phyloP scores from a whole-genome alignment of 2,888 invertebrate genomes.

The Melanophora roralis region DNA sequence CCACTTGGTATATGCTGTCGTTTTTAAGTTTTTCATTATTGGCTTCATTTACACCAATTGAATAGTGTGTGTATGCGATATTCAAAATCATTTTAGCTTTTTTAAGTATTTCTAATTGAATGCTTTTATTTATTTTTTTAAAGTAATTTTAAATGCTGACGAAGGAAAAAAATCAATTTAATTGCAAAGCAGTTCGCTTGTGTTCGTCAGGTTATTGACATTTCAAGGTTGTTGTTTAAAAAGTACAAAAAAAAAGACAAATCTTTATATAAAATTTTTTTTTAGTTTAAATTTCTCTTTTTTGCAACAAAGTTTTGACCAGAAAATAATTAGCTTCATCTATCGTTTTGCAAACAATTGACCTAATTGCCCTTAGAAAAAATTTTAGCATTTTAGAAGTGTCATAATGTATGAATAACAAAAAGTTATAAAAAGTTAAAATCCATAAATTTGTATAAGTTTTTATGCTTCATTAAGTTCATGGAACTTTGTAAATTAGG shows the following conservation, averaged over 20 bases:
- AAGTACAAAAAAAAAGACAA: slow-evolving; percentile 12
- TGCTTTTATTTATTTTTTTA: background rate
- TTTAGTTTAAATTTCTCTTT: background rate
- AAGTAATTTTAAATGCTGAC: slow-evolving; percentile 50
- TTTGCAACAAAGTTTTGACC: too few species aligned
- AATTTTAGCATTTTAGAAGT: background rate
- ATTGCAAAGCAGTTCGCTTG: too few species aligned
- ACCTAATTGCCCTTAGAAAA: background rate
- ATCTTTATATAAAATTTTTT: background rate
- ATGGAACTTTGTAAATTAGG: too few species aligned
- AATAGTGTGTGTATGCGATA: slow-evolving; percentile 21
- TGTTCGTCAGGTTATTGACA: slow-evolving; percentile 33
- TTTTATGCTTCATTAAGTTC: background rate
- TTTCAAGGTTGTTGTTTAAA: slow-evolving; percentile 55
- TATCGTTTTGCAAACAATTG: too few species aligned
- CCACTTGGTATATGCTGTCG: background rate
- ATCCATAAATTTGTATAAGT: background rate
- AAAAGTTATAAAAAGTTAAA: background rate
- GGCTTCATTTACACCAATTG: slow-evolving; percentile 56
- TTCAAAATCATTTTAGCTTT: slow-evolving; percentile 7
- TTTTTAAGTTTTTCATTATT: slow-evolving; percentile 44
- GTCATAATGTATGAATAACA: background rate
- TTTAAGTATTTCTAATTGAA: too few species aligned
- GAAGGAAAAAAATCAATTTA: background rate
- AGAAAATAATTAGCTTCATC: too few species aligned